Evolutionary conservation across 2,888 invertebrate genomes (phyloP).

Genomic region (Nomada ruficornis): DNA sequence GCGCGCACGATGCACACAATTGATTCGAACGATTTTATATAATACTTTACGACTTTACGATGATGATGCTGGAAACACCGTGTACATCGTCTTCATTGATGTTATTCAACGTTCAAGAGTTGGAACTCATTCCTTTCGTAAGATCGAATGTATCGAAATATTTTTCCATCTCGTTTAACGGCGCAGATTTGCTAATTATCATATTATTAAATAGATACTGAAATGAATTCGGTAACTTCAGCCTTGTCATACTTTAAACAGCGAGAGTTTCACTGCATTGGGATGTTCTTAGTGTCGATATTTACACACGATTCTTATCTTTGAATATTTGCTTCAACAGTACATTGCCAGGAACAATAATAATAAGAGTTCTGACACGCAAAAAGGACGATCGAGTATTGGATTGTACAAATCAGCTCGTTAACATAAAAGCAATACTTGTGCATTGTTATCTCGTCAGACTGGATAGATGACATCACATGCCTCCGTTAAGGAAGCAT

Average conservation of each 20-base stretch:
- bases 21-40: neutral
- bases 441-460: no score
- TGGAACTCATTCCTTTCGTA: no score
- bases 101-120: no score
- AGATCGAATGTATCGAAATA: no score
- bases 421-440: neutral
- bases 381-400: neutral
- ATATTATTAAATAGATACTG: neutral
- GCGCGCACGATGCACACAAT: no score
- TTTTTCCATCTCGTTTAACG: neutral
- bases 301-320: neutral
- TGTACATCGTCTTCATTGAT: no score
- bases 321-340: neutral
- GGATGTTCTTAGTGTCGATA: no score
- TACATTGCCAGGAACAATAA: neutral
- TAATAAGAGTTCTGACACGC: neutral
- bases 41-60: no score
- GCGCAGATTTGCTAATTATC: neutral
- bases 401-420: neutral
- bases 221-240: no score
- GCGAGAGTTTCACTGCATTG: no score
- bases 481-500: neutral
- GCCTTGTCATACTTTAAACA: no score
- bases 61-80: neutral
- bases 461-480: neutral